These are phyloP conservation scores for Lasioglossum lativentre DNA, from an alignment of 2,888 invertebrate species.

Conservation along the genomic window DNA sequence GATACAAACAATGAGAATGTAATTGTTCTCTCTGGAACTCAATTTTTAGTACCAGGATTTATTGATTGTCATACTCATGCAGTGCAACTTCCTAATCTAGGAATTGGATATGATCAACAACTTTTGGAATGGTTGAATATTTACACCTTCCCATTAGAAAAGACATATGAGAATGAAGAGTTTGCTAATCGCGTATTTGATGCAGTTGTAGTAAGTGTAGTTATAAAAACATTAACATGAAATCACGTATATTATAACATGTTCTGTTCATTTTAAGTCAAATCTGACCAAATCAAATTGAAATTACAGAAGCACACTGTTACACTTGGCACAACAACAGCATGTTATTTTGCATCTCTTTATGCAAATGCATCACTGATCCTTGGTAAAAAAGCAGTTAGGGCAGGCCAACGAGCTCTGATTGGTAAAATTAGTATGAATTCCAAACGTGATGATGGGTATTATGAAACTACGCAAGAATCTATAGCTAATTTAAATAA, in stretches of 20 bases:
- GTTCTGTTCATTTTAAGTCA: not conserved
- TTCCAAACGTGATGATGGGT: conserved; percentile 85
- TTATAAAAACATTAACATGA: not conserved
- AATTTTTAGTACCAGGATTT: conserved; percentile 94
- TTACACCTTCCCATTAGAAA: conserved; percentile 95
- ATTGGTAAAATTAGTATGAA: conserved; percentile 96
- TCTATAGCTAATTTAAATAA: conserved; percentile 88
- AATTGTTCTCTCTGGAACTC: conserved; percentile 79
- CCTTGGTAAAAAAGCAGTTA: conserved; percentile 89
- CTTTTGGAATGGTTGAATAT: conserved; percentile 93
- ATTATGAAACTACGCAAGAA: conserved; percentile 87
- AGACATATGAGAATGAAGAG: conserved; percentile 88
- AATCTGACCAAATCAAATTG: not conserved
- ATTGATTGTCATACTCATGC: conserved; percentile 96
- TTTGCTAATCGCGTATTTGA: conserved; percentile 91
- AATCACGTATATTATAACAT: not conserved
- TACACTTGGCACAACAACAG: conserved; percentile 93
- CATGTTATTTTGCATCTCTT: conserved; percentile 94
- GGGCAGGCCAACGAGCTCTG: conserved; percentile 92
- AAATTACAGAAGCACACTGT: conserved; percentile 89
- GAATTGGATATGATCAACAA: conserved; percentile 92
- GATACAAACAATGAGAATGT: conserved; percentile 59
- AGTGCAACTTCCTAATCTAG: conserved; percentile 94
- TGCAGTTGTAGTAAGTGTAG: conserved; percentile 91
- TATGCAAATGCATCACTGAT: conserved; percentile 89